A percentile compares a stretch with the other conserved stretches of the same genome.
Conservation (phyloP, 92 coral and sea anemone genomes). For the Epizoanthus ramosus region DNA sequence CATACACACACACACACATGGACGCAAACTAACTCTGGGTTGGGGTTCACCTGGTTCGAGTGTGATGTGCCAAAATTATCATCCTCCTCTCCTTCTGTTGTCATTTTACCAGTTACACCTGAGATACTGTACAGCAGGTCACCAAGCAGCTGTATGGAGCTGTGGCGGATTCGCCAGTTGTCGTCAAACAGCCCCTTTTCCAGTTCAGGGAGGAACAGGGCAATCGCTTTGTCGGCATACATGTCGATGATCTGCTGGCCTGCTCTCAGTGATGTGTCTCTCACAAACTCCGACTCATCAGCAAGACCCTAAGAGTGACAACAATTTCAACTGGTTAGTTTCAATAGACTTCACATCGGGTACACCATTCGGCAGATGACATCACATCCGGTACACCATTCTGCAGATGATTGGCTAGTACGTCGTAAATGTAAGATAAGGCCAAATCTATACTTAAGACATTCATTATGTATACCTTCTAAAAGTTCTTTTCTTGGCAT, state of each 20-base stretch:
- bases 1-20: too few species aligned
- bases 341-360: too few species aligned
- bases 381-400: too few species aligned
- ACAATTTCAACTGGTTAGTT: too few species aligned
- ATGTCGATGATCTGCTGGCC: conserved; percentile 94
- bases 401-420: too few species aligned
- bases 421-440: too few species aligned
- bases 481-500: too few species aligned
- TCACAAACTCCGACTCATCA: conserved; percentile 94
- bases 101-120: conserved; percentile 98
- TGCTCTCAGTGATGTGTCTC: conserved; percentile 95
- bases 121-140: conserved; percentile 92
- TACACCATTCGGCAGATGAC: background rate
- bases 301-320: conserved; percentile 78
- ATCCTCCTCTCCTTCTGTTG: conserved; percentile 97
- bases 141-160: conserved; percentile 91
- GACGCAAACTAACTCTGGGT: background rate
- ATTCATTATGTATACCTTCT: too few species aligned
- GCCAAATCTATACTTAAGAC: too few species aligned
- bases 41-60: conserved; percentile 84
- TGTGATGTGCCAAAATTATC: conserved; percentile 93
- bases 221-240: conserved; percentile 94
- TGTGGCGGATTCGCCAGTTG: conserved; percentile 96
- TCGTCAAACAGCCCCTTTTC: conserved; percentile 97
- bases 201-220: conserved; percentile 89